Conservation (phyloP, 1,140 invertebrate genomes). For the Agrypnia vestita region DNA sequence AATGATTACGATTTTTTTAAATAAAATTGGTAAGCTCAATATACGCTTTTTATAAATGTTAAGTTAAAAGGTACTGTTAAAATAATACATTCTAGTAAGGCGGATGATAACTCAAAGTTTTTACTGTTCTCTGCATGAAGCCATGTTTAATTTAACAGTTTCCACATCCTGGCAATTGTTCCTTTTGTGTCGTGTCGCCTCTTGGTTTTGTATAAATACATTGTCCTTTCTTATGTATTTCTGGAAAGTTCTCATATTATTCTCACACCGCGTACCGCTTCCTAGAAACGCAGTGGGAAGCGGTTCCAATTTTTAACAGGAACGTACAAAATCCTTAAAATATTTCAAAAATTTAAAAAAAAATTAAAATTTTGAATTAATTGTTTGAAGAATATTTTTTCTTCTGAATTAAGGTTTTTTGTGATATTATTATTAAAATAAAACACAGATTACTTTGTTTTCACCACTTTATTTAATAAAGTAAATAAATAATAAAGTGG, state of each 20-base stretch:
- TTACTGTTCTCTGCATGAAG: constrained; percentile 2
- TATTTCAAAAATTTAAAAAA: neutral
- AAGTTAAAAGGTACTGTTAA: no score
- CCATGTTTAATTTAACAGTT: constrained; percentile 31
- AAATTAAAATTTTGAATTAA: neutral
- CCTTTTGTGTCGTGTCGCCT: neutral
- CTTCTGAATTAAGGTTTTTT: no score
- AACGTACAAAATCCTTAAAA: no score
- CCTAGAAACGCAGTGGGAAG: neutral
- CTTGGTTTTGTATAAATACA: constrained; percentile 15
- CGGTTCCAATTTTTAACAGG: neutral
- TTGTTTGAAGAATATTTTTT: neutral
- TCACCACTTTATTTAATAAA: no score
- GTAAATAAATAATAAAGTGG: no score
- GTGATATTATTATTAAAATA: no score
- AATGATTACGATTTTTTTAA: no score
- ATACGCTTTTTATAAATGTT: no score
- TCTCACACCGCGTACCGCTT: neutral
- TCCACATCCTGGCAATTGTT: neutral
- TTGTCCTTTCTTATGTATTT: neutral
- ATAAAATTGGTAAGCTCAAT: no score
- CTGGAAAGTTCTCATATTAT: neutral
- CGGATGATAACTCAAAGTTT: neutral
- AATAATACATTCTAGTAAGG: neutral
- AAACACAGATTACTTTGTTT: no score